These are phyloP conservation scores for Druon quercuslanigerum DNA, from an alignment of 1,140 invertebrate genomes.

Conservation along the genomic window DNA sequence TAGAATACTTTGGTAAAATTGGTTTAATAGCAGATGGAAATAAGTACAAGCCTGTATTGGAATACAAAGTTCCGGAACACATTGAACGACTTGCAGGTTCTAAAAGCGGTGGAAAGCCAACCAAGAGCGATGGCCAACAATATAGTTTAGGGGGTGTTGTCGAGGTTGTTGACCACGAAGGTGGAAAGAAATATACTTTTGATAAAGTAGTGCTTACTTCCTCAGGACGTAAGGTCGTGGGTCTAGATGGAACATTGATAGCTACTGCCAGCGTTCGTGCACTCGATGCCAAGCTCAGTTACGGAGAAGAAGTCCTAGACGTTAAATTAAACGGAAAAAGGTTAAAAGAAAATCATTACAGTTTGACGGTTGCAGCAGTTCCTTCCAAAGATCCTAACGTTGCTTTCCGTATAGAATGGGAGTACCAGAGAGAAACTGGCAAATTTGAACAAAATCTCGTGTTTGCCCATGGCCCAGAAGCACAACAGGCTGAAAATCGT, in stretches of 20 bases:
- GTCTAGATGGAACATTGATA: conserved; percentile 75
- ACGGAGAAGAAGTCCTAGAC: conserved; percentile 73
- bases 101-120: conserved; percentile 51
- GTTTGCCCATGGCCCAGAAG: conserved; percentile 79
- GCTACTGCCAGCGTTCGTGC: conserved; percentile 66
- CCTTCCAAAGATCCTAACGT: conserved; percentile 76
- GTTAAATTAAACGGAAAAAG: conserved; percentile 69
- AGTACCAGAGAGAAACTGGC: conserved; percentile 59
- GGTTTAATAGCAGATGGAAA: conserved; percentile 79
- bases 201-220: conserved; percentile 77
- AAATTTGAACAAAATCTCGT: conserved; percentile 74
- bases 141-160: conserved; percentile 78
- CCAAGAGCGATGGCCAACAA: conserved; percentile 65
- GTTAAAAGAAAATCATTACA: conserved; percentile 45
- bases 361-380: conserved; percentile 54
- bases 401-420: conserved; percentile 77
- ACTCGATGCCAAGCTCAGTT: conserved; percentile 75
- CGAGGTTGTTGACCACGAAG: conserved; percentile 71
- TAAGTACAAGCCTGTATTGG: conserved; percentile 82
- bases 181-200: conserved; percentile 77
- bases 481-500: conserved; percentile 76
- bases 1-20: conserved; percentile 78
- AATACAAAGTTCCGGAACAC: conserved; percentile 80
- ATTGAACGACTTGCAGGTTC: conserved; percentile 64
- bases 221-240: conserved; percentile 68